Conservation (phyloP, 2,797 vertebrate species). For the Yasuhikotakia modesta region DNA sequence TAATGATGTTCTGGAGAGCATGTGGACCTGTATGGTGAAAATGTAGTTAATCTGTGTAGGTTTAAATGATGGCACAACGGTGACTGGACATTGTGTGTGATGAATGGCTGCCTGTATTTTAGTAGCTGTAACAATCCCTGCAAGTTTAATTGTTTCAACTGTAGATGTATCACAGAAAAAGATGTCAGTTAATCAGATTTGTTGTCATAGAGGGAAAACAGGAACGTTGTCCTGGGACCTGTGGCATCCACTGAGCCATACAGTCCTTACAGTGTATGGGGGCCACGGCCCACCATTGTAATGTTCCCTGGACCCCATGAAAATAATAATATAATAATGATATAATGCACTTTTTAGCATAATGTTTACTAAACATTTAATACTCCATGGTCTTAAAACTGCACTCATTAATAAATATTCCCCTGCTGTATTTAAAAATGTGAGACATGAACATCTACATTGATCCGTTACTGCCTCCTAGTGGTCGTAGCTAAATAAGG, state of each 20-base stretch:
- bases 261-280: no score
- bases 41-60: slow-evolving; percentile 15
- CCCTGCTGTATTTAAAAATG: neutral
- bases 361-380: neutral
- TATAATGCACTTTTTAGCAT: neutral
- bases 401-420: no score
- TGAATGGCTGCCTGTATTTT: neutral
- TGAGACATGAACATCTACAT: neutral
- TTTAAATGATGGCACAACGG: neutral
- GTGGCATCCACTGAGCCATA: no score
- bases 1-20: slow-evolving; percentile 54
- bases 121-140: neutral
- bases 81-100: neutral
- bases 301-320: no score
- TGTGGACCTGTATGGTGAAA: slow-evolving; percentile 22
- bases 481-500: neutral
- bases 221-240: no score
- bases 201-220: no score
- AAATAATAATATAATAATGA: no score
- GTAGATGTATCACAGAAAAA: no score
- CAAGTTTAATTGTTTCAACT: no score
- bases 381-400: neutral
- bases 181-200: no score
- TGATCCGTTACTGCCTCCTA: neutral
- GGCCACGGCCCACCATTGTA: no score